Evolutionary conservation across 1,140 invertebrate genomes (phyloP), one percentile per base, ranked within the genome.

Genomic region (Eulimnadia texana): DNA sequence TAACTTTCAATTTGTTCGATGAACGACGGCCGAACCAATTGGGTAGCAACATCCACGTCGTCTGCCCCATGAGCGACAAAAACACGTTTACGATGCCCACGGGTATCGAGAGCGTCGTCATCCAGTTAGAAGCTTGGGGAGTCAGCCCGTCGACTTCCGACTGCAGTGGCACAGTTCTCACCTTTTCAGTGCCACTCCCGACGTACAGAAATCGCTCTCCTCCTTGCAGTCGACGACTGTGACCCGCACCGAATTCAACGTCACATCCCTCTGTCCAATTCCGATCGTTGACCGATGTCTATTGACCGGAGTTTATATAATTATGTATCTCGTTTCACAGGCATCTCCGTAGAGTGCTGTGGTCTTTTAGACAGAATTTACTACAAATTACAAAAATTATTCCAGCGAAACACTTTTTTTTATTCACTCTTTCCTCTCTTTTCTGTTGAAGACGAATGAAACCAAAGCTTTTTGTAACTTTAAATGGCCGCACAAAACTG

Each of bases 171-270:
- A 54, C 27, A 61, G 50, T 25, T 61, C 60, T 3, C 50, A 50
- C 2, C 20, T 52, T 33, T 27, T 24, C 22, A 28, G 50, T 6
- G 55, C 55, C 27, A 58, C 55, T 27, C 60, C 60, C 28, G 60
- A 51, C 51, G 60, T 61, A 9, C 60, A 61, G 25, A 50, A 51
- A 25, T 52, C 60, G 27, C 60, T 61, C 23, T 61, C 60, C 22
- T 54, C 60, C 9, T 51, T 42, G 10, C 51, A 53, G 13, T 28
- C 60, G 19, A 61, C 60, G 28, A 16, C 58, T 22, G 23, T 60
- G 24, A 42, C 29, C 60, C 27, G 11, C 28, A 19, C 55, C 55
- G 28, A 28, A 56, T 29, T 42, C 6, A 42, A 42, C 33, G 33
- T 16, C 33, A 42, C 33, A 9, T 42, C 33, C 16, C 33, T 9